These are phyloP conservation scores for Drosophila elegans DNA, from an alignment of 1,140 invertebrate genomes.

Conservation along the genomic window DNA sequence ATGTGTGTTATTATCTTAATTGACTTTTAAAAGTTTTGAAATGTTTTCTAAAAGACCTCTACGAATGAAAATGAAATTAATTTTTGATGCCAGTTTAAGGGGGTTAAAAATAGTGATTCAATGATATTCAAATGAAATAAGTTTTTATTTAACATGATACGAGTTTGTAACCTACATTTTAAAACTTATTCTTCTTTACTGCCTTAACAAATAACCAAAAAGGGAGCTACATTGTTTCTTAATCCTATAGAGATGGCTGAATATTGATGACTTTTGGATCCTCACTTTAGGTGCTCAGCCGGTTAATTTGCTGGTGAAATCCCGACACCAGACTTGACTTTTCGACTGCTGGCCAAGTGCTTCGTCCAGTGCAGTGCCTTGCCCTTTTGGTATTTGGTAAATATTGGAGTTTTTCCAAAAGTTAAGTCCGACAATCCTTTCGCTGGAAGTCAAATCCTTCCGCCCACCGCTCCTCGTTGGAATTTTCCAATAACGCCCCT, in stretches of 20 bases:
- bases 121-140: no score
- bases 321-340: slow-evolving; percentile 61
- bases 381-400: slow-evolving; percentile 68
- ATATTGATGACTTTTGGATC: slow-evolving; percentile 21
- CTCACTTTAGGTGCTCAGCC: slow-evolving; percentile 42
- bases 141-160: no score
- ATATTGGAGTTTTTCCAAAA: slow-evolving; percentile 71
- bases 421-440: slow-evolving; percentile 64
- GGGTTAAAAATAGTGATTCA: no score
- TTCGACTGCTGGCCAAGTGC: slow-evolving; percentile 54
- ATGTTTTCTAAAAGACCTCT: no score
- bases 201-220: background rate
- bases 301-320: slow-evolving; percentile 34
- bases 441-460: slow-evolving; percentile 47
- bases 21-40: background rate
- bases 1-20: slow-evolving; percentile 17
- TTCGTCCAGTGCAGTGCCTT: slow-evolving; percentile 2
- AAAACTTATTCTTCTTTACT: no score
- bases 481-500: slow-evolving; percentile 20
- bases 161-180: background rate
- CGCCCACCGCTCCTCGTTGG: slow-evolving; percentile 19
- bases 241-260: slow-evolving; percentile 9
- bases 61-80: no score
- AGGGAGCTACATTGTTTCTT: background rate
- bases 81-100: no score